A percentile compares a stretch with the other conserved stretches of the same genome.
phyloP scores from a whole-genome alignment of 1,140 invertebrate species.

The Idris sp. region DNA sequence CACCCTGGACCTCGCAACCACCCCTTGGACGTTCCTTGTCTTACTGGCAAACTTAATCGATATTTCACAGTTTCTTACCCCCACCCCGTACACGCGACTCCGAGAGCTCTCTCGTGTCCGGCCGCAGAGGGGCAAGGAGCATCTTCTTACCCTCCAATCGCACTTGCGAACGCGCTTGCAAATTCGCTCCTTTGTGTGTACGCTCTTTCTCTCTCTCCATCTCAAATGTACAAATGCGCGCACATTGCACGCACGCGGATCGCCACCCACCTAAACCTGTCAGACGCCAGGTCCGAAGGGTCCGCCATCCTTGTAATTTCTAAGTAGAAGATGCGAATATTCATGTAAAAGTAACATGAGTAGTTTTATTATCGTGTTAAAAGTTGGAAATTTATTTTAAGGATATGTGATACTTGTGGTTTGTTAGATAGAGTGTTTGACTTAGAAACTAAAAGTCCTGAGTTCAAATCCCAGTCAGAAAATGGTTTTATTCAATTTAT shows the following conservation, averaged over 20 bases:
- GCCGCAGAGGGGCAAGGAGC: slow-evolving; percentile 71
- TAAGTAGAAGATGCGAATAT: slow-evolving; percentile 73
- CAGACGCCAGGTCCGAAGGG: slow-evolving; percentile 27
- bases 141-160: slow-evolving; percentile 75
- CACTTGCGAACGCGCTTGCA: slow-evolving; percentile 65
- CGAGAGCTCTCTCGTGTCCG: slow-evolving; percentile 73
- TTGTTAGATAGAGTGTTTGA: too few relatives aligned
- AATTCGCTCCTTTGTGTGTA: slow-evolving; percentile 61
- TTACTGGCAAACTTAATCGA: slow-evolving; percentile 80
- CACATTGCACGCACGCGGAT: slow-evolving; percentile 43
- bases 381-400: too few relatives aligned
- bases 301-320: too few relatives aligned
- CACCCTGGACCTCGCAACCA: slow-evolving; percentile 62
- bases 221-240: slow-evolving; percentile 52
- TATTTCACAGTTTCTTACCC: slow-evolving; percentile 80
- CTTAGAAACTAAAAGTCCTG: too few relatives aligned
- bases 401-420: too few relatives aligned
- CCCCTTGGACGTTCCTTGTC: slow-evolving; percentile 78
- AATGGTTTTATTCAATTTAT: too few relatives aligned
- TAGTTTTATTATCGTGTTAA: too few relatives aligned
- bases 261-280: slow-evolving; percentile 39
- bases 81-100: slow-evolving; percentile 64
- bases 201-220: too few relatives aligned
- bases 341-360: too few relatives aligned
- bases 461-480: too few relatives aligned